Conservation (phyloP, 2,888 invertebrate genomes). For the Steinernema hermaphroditum region DNA sequence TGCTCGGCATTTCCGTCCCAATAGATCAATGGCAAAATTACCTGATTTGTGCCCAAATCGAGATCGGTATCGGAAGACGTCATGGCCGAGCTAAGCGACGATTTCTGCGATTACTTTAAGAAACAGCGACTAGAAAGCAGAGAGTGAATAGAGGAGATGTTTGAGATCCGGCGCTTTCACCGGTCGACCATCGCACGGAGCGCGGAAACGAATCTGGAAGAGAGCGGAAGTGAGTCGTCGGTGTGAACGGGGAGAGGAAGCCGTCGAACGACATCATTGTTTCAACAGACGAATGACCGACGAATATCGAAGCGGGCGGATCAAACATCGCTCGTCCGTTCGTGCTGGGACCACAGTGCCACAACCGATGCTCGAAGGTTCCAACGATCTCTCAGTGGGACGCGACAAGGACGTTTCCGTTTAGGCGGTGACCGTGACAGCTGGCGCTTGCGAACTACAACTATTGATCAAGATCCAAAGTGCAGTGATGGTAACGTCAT, state of each 20-base stretch:
- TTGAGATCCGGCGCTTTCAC: neutral
- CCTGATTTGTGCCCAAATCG: conserved; percentile 25
- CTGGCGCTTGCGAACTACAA: conserved; percentile 6
- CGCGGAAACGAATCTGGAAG: neutral
- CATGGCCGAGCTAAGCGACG: neutral
- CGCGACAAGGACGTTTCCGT: neutral
- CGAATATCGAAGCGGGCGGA: neutral
- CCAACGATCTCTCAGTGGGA: neutral
- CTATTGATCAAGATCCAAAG: neutral
- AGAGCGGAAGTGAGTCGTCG: neutral
- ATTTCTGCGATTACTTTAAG: neutral
- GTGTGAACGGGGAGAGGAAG: neutral
- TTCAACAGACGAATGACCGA: neutral
- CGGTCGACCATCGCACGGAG: conserved; percentile 2
- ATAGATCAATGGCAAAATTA: neutral
- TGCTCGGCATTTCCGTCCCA: too few relatives aligned
- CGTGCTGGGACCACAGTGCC: conserved; percentile 1
- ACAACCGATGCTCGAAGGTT: neutral
- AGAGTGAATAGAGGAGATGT: neutral
- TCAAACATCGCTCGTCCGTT: conserved; percentile 2
- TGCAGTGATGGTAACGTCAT: too few relatives aligned
- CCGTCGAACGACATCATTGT: neutral
- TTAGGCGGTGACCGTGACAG: neutral
- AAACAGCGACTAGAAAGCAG: neutral
- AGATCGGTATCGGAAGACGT: conserved; percentile 33